Evolutionary conservation across 1,140 invertebrate genomes (phyloP), one percentile per base, ranked within the genome.

Genomic region (Sycophaga agraensis): DNA sequence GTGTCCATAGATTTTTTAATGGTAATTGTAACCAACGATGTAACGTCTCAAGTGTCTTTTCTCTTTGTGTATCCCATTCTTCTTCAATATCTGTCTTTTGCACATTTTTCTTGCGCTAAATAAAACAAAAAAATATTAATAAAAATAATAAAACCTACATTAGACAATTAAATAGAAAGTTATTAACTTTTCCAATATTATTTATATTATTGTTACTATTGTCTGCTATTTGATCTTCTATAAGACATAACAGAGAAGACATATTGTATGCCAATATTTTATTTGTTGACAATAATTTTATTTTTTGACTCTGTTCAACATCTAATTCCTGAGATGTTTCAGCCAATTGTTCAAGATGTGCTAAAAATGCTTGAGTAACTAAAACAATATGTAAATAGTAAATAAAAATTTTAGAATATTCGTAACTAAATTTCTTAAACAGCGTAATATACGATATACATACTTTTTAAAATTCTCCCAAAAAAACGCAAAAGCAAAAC

Each of bases 1-100:
- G 91, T 68, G 86, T 84, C 91, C 91, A 95, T 0, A 95, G 81
- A 57, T 86, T 84, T 28, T 88, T 83, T 5, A 94, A 71, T 11
- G 88, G 87, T 63, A 89, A 79, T 66, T 91, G 86, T 8, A 94
- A 66, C 54, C 88, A 73, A 54, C 83, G 73, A 59, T 83, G 86
- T 5, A 94, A 70, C 42, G 86, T 78, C 14, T 88, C 80, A 12
- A 95, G 74, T 31, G 87, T 86, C 48, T 83, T 81, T 49, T 88
- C 83, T 59, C 82, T 79, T 40, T 82, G 77, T 22, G 55, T 40
- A 46, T 86, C 83, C 85, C 87, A 89, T 66, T 87, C 82, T 65
- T 82, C 79, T 65, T 74, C 67, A 4, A 69, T 59, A 28, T 83
- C 76, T 6, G 72, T 60, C 28, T 71, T 77, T 58, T 74, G 64